phyloP scores from a whole-genome alignment of 2,888 invertebrate genomes.

The Glaucopsyche alexis region DNA sequence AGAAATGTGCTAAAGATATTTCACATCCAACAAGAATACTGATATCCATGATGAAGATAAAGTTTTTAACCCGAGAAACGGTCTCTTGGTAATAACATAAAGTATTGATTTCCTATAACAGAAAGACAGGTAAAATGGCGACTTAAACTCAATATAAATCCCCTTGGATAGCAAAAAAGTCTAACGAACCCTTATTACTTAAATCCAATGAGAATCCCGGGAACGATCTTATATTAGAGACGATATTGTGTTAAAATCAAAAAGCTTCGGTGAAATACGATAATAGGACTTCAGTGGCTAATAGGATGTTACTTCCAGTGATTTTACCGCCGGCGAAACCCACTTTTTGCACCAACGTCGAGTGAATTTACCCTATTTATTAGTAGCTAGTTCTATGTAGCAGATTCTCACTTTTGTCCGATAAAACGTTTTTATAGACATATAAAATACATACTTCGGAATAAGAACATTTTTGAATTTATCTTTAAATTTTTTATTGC shows the following conservation, averaged over 20 bases:
- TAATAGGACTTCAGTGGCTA: not conserved
- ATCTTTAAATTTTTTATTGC: no score
- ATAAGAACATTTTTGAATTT: no score
- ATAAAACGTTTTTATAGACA: no score
- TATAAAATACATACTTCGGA: no score
- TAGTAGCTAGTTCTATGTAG: not conserved
- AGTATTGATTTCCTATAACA: slow-evolving; percentile 16
- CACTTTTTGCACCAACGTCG: not conserved
- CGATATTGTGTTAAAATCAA: slow-evolving; percentile 20
- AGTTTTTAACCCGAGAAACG: not conserved
- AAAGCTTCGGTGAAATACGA: slow-evolving; percentile 20
- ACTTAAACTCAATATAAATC: slow-evolving; percentile 19
- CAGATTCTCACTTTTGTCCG: no score
- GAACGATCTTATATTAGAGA: not conserved
- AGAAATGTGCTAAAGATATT: no score
- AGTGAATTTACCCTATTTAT: not conserved
- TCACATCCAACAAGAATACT: no score
- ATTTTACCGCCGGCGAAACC: not conserved
- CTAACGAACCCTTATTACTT: slow-evolving; percentile 21
- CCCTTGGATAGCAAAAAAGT: slow-evolving; percentile 11
- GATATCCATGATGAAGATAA: not conserved
- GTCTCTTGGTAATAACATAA: slow-evolving; percentile 9
- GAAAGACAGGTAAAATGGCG: slow-evolving; percentile 5
- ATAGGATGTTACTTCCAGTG: not conserved
- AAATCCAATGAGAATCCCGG: slow-evolving; percentile 3